Evolutionary conservation across 1,140 invertebrate species (phyloP), one percentile per base, ranked within the genome.

Genomic region (Drosophila sulfurigaster): DNA sequence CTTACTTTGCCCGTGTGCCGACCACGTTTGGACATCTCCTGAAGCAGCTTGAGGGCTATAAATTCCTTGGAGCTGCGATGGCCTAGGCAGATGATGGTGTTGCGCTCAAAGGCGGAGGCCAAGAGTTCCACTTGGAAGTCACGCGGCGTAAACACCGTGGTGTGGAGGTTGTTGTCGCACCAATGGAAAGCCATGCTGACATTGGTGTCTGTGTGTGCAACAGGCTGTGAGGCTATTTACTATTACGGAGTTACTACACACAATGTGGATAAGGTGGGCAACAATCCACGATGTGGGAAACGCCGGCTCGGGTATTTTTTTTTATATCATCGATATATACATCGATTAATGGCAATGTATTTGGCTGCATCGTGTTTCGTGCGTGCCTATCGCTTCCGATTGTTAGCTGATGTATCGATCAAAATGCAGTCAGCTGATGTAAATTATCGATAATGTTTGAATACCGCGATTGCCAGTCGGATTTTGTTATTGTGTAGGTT

Each of bases 21-120:
- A 91, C 80, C 95, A 82, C 80, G 95, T 93, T 93, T 93, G 1
- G 95, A 94, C 62, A 95, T 91, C 90, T 96, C 96, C 93, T 98
- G 97, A 48, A 99, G 95, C 11, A 99, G 93, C 94, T 98, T 97
- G 6, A 98, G 95, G 5, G 96, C 95, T 78, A 99, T 96, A 92
- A 98, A 99, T 32, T 96, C 96, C 93, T 98, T 98, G 46, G 97
- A 97, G 13, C 95, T 94, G 54, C 95, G 95, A 75, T 96, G 97
- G 49, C 96, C 96, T 46, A 98, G 94, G 91, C 96, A 98, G 56
- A 98, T 95, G 74, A 99, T 97, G 11, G 96, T 96, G 92, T 99
- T 98, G 60, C 94, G 94, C 72, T 96, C 94, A 80, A 95, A 95
- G 0, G 97, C 96, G 30, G 95, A 94, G 87, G 98, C 96, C 66